Conservation (phyloP, 2,797 vertebrate species). For the Microctenopoma lineatum region DNA sequence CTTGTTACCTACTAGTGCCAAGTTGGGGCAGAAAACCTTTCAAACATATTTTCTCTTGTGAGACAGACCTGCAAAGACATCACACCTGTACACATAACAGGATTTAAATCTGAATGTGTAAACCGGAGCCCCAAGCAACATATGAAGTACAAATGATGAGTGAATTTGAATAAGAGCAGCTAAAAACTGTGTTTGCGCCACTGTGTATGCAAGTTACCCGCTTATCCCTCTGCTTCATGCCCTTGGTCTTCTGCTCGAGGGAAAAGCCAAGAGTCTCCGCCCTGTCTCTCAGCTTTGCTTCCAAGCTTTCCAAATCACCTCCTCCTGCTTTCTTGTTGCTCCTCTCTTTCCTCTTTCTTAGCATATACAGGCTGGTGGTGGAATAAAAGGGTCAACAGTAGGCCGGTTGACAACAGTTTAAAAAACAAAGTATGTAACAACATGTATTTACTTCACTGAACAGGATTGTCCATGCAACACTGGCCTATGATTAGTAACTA, state of each 20-base stretch:
- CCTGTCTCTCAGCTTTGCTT: constrained; percentile 85
- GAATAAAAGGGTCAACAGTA: neutral
- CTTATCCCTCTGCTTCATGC: constrained; percentile 93
- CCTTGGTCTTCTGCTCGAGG: constrained; percentile 90
- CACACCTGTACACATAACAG: neutral
- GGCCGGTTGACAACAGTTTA: neutral
- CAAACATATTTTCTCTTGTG: neutral
- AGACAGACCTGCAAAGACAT: neutral
- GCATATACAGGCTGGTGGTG: constrained; percentile 85
- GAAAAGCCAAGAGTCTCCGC: constrained; percentile 87
- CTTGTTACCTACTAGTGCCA: neutral
- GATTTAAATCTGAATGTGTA: neutral
- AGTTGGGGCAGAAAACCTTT: neutral
- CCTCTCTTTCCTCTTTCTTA: constrained; percentile 86
- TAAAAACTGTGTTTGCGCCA: neutral
- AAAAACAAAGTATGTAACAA: neutral
- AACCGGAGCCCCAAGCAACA: neutral
- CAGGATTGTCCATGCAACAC: too few species aligned
- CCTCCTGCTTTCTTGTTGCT: constrained; percentile 79
- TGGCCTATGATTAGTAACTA: too few species aligned
- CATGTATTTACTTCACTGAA: too few species aligned
- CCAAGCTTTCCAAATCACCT: constrained; percentile 81
- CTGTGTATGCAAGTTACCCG: constrained; percentile 80
- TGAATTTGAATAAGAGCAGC: neutral
- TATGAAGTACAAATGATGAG: neutral